Base-by-base conservation (phyloP, 2,113 vertebrate genomes). In the Octodon degus region DNA sequence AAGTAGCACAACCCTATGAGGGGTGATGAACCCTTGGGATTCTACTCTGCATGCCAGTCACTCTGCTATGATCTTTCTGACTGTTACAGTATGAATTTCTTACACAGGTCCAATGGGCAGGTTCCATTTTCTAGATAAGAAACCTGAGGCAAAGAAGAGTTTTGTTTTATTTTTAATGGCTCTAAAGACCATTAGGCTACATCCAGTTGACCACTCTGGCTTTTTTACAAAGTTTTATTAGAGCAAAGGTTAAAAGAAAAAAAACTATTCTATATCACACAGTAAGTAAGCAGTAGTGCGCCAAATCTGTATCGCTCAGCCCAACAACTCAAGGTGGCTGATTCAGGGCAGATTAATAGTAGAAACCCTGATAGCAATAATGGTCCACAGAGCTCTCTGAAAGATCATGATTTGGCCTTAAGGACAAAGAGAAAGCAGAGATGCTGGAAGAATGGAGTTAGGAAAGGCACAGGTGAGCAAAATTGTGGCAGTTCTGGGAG, bases 121-220 rank as follows among this genome's bases (percentile, higher is more conserved):
- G 11, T 55, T 85, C 65, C 13, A 17, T 43, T 84, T 79, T 60
- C 32, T 85, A 86, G 72, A 47, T 89, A 34, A 86, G 74, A 91
- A 91, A 68, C 9, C 24, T 5, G 14, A 91, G 40, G 16, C n/a
- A 53, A 67, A 63, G 63, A 87, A 47, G 47, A 93, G 5, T 77
- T 77, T 43, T 5, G 20, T 32, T 40, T 24, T 76, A 55, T 11
- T 60, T 70, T n/a, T 30, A 72, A 50, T 76, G 27, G 47, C 10
- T 90, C 17, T 20, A 50, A 77, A 67, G 43, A 17, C 53, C 27
- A 2, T 25, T 89, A 30, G 13, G 40, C 47, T 6, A 82, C 82
- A 89, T 63, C 16, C 16, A 65, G 25, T 11, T 83, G 40, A 53
- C 37, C 10, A 2, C 79, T 53, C n/a, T 25, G 9, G 50, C 11